These are phyloP conservation scores for Marisa cornuarietis DNA, from an alignment of 1,140 invertebrate genomes.

Conservation along the genomic window DNA sequence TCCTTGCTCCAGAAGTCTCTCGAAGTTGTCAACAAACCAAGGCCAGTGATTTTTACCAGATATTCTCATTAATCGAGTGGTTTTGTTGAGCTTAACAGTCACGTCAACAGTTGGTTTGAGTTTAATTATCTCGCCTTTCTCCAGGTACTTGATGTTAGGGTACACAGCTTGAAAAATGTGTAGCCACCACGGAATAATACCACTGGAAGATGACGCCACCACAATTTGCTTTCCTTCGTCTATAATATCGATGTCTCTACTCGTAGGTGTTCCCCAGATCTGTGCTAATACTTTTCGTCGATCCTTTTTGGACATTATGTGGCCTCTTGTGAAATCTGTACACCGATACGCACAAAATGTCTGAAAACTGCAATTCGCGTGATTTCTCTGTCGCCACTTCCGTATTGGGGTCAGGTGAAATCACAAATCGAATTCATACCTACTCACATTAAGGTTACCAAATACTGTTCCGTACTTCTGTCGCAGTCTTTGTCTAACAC, in stretches of 20 bases:
- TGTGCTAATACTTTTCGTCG: constrained; percentile 45
- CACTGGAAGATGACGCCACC: constrained; percentile 45
- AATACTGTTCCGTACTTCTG: no score
- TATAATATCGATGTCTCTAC: constrained; percentile 57
- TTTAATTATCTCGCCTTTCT: constrained; percentile 57
- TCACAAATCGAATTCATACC: no score
- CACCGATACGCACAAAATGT: no score
- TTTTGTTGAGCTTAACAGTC: constrained; percentile 54
- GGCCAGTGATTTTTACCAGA: constrained; percentile 55
- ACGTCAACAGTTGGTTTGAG: constrained; percentile 50
- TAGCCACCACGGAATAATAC: constrained; percentile 52
- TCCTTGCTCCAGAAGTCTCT: constrained; percentile 52
- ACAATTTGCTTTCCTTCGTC: constrained; percentile 59
- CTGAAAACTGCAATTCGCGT: no score
- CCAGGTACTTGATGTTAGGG: constrained; percentile 53
- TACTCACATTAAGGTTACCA: no score
- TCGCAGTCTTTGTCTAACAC: no score
- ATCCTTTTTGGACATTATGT: constrained; percentile 56
- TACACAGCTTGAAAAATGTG: constrained; percentile 50
- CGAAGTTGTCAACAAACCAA: constrained; percentile 59
- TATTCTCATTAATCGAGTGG: constrained; percentile 48
- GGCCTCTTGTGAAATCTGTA: no score
- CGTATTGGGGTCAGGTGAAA: no score
- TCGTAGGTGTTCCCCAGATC: constrained; percentile 58
- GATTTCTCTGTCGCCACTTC: no score